Conservation (phyloP, 2,888 invertebrate species). For the Drosophila melanocephala region DNA sequence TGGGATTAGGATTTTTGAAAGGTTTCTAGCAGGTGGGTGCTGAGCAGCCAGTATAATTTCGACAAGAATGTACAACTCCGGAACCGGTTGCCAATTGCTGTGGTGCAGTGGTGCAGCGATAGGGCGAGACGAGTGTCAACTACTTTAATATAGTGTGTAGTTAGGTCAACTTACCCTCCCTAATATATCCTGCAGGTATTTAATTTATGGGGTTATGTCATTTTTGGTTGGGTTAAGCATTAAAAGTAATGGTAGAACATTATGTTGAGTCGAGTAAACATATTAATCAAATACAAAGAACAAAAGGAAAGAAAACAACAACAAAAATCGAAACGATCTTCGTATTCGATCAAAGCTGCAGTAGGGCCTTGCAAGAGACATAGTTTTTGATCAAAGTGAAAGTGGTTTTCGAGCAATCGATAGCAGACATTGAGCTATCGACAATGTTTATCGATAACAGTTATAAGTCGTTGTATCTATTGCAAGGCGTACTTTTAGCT, state of each 20-base stretch:
- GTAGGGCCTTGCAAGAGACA: conserved; percentile 24
- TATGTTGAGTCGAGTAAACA: conserved; percentile 43
- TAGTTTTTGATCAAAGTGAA: background rate
- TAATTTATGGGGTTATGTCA: conserved; percentile 60
- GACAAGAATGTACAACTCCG: conserved; percentile 46
- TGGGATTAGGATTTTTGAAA: background rate
- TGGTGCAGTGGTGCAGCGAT: conserved; percentile 49
- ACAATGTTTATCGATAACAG: background rate
- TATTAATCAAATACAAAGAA: conserved; percentile 23
- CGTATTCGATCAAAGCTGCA: conserved; percentile 12
- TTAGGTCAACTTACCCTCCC: conserved; percentile 85
- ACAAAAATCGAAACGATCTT: conserved; percentile 14
- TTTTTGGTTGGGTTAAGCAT: conserved; percentile 71
- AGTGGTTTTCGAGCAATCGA: background rate
- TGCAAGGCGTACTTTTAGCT: conserved; percentile 17
- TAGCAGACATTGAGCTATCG: background rate
- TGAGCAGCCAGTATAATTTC: conserved; percentile 41
- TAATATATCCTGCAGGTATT: conserved; percentile 85
- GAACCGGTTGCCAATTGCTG: conserved; percentile 53
- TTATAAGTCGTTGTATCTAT: conserved; percentile 4
- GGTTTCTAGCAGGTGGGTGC: conserved; percentile 44
- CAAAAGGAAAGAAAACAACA: conserved; percentile 3
- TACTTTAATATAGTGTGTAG: conserved; percentile 50
- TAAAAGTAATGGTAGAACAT: conserved; percentile 57
- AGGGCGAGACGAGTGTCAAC: conserved; percentile 36